Base-by-base conservation (phyloP, 2,888 invertebrate genomes). In the Microplitis deprimator region DNA sequence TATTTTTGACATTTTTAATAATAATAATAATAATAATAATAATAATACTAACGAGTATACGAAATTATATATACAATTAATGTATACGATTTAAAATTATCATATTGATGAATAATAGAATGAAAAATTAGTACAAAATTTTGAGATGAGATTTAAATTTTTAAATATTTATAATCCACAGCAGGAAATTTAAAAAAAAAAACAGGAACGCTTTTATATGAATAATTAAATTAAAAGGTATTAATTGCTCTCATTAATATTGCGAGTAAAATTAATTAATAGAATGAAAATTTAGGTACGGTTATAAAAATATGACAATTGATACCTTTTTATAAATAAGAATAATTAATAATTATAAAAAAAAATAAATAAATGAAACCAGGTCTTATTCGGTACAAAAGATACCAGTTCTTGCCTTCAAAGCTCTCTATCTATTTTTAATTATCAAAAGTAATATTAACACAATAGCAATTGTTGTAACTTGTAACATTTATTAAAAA, bases 321-420 rank as follows among this genome's bases (percentile, higher is more conserved):
- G n/a, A 59, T 59, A 41, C 40, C 29, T 29, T 29, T 29, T 29
- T 29, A 29, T 29, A 29, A 29, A 29, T 29, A 29, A 29, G 29
- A 2, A 29, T 29, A 29, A 29, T 29, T 16, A 40, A 41, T 41
- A 6, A 68, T 16, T 41, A 68, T 38, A 41, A 38, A 40, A 77
- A 76, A 83, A 82, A 82, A 84, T 85, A 84, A 83, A 85, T 83
- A 84, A 85, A 50, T 50, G 4, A n/a, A 84, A 84, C 83, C 87
- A 87, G 87, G 85, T 88, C 85, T 87, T 86, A 80, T 85, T 87
- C 83, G 89, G 89, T 89, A 89, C 89, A 89, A 89, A 88, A 82
- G 50, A 87, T 87, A 89, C 86, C 89, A 89, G 84, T 87, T 89
- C 88, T 89, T 89, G 89, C 89, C 89, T 89, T 89, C 50, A 86